Conservation (phyloP, 2,888 invertebrate species). For the Anticlea derivata region DNA sequence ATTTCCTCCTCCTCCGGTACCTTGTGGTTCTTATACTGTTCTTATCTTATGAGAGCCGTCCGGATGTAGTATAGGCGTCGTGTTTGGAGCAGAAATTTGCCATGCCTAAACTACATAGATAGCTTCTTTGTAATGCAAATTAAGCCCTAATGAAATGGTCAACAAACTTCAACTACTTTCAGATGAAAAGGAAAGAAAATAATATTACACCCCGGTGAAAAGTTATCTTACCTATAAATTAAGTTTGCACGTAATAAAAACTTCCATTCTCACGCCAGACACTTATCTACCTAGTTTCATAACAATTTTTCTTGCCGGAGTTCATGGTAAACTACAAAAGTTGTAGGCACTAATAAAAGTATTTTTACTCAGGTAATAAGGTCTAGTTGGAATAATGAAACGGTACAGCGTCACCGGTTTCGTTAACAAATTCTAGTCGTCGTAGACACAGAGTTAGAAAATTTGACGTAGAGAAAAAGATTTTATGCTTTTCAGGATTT, state of each 20-base stretch:
- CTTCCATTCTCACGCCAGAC: conserved; percentile 26
- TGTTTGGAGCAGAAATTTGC: no score
- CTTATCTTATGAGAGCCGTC: no score
- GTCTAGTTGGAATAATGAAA: conserved; percentile 19
- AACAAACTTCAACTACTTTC: conserved; percentile 17
- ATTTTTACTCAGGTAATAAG: conserved; percentile 19
- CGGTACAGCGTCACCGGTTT: conserved; percentile 8
- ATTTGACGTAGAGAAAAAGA: conserved; percentile 8
- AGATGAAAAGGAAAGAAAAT: conserved; percentile 22
- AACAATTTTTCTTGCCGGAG: conserved; percentile 23
- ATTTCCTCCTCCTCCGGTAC: no score
- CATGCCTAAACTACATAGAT: no score
- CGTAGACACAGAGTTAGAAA: conserved; percentile 11
- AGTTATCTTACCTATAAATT: conserved; percentile 33
- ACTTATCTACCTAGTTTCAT: conserved; percentile 29
- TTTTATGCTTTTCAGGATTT: conserved; percentile 3
- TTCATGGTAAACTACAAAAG: conserved; percentile 26
- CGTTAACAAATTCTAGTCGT: conserved; percentile 11
- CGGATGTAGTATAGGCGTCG: no score
- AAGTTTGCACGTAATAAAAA: conserved; percentile 36
- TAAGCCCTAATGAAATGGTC: conserved; percentile 16
- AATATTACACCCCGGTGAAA: conserved; percentile 31
- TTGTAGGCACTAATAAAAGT: conserved; percentile 22
- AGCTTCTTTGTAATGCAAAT: not conserved
- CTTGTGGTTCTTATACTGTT: no score